A percentile compares a stretch with the other conserved stretches of the same genome.
Evolutionary conservation across 2,113 vertebrate species (phyloP).

Genomic region (Neoarius graeffei): DNA sequence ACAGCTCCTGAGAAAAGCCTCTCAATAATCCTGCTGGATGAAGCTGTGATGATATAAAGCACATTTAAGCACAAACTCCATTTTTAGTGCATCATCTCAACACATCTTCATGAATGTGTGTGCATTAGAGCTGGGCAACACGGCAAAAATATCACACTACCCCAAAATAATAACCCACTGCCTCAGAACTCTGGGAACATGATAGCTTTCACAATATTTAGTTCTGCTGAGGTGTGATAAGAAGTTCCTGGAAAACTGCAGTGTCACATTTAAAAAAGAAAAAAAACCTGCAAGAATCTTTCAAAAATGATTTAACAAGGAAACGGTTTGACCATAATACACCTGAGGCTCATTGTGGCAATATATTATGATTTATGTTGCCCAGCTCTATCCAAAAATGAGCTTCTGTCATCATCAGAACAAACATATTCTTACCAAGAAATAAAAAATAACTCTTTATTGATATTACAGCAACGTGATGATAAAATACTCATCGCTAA

Average conservation of each 20-base stretch:
- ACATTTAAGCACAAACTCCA: constrained; percentile 23
- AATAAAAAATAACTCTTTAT: background rate
- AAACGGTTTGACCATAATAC: background rate
- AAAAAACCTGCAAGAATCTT: background rate
- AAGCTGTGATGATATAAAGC: constrained; percentile 76
- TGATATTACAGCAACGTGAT: background rate
- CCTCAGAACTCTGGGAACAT: background rate
- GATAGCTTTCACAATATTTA: constrained; percentile 16
- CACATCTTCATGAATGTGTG: background rate
- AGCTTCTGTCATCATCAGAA: too few species aligned
- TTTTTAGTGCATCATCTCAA: background rate
- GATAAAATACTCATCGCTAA: background rate
- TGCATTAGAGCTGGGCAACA: background rate
- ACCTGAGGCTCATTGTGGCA: background rate
- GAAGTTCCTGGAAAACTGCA: background rate
- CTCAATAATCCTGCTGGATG: constrained; percentile 93
- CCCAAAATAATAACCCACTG: background rate
- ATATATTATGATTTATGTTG: background rate
- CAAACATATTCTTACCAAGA: background rate
- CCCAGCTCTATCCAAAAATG: background rate
- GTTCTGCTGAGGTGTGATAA: background rate
- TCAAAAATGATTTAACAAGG: background rate
- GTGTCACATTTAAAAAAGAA: background rate
- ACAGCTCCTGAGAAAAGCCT: constrained; percentile 96
- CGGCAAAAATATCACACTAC: constrained; percentile 2